phyloP scores from a whole-genome alignment of 2,888 invertebrate species.

The Falcaria lacertinaria region DNA sequence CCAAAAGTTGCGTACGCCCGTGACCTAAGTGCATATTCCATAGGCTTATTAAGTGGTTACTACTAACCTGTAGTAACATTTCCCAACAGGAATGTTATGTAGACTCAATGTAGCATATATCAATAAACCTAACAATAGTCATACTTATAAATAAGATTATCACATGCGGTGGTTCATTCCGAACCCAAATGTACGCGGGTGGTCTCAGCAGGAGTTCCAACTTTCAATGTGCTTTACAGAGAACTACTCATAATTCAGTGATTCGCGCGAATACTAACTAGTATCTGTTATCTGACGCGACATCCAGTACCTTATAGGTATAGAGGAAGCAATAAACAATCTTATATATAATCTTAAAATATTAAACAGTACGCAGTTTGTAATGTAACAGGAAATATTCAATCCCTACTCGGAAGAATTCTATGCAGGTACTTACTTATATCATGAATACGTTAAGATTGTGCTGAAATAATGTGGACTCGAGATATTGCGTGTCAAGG shows the following conservation, averaged over 20 bases:
- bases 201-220: slow-evolving; percentile 69
- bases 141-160: slow-evolving; percentile 21
- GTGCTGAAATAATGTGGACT: slow-evolving; percentile 5
- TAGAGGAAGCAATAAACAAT: slow-evolving; percentile 61
- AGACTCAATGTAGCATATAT: slow-evolving; percentile 1
- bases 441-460: neutral
- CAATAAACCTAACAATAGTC: slow-evolving; percentile 7
- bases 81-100: no score
- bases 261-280: slow-evolving; percentile 69
- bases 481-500: slow-evolving; percentile 52
- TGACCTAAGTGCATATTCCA: no score
- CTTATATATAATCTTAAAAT: slow-evolving; percentile 18
- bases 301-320: slow-evolving; percentile 51
- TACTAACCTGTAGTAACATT: no score
- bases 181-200: slow-evolving; percentile 52
- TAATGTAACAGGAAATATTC: slow-evolving; percentile 30
- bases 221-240: slow-evolving; percentile 48
- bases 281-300: slow-evolving; percentile 54
- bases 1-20: no score
- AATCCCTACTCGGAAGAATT: slow-evolving; percentile 30
- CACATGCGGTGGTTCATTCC: slow-evolving; percentile 26
- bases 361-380: slow-evolving; percentile 1
- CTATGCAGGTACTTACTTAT: slow-evolving; percentile 1
- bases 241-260: slow-evolving; percentile 65
- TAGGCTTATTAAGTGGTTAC: no score